Conservation (phyloP, 2,113 vertebrate genomes). For the Machaerirhynchus nigripectus region DNA sequence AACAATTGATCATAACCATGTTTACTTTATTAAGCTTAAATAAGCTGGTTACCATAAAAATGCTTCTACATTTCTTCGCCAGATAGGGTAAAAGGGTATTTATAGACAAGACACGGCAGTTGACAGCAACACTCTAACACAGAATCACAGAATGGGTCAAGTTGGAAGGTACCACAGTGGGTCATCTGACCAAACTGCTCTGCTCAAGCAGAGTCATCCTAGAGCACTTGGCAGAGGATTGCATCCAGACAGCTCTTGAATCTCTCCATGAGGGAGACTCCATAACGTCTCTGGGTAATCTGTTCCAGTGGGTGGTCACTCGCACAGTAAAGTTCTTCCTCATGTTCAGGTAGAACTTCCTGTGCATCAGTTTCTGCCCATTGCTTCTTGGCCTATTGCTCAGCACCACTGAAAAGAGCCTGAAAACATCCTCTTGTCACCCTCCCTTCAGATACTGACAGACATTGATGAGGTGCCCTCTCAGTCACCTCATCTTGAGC, state of each 20-base stretch:
- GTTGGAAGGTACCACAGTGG: background rate
- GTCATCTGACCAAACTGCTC: background rate
- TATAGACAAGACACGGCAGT: background rate
- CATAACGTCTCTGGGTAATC: too few relatives aligned
- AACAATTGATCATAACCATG: background rate
- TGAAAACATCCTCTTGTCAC: background rate
- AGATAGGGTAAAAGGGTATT: background rate
- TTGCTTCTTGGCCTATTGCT: background rate
- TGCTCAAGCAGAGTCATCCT: background rate
- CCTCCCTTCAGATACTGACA: background rate
- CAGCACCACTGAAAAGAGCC: background rate
- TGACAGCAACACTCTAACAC: background rate
- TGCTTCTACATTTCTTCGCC: background rate
- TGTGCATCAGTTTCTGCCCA: background rate
- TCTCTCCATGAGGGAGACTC: background rate
- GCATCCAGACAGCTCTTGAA: background rate
- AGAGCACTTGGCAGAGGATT: background rate
- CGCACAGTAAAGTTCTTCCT: rapidly evolving
- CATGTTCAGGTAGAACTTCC: background rate
- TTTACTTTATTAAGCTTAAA: background rate
- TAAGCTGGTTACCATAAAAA: background rate
- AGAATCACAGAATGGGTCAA: background rate
- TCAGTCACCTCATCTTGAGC: background rate
- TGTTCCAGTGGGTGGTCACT: background rate
- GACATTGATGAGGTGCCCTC: background rate